These are phyloP conservation scores for Lucifuga dentata DNA, from an alignment of 2,113 vertebrate species.

Conservation along the genomic window DNA sequence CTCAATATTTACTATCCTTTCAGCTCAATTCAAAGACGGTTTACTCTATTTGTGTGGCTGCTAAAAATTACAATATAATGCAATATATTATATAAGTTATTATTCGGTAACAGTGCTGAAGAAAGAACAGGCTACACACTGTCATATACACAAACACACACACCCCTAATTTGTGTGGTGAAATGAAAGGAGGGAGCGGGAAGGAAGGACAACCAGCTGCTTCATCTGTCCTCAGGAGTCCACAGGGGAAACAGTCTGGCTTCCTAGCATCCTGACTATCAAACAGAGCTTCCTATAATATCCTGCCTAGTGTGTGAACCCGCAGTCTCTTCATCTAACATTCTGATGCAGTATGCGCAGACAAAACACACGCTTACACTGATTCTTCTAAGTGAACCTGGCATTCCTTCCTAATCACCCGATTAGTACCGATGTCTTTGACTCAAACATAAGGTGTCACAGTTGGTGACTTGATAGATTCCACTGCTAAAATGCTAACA, in stretches of 20 bases:
- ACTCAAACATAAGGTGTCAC: neutral
- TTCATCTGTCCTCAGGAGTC: constrained; percentile 77
- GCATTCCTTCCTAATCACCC: neutral
- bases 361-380: constrained; percentile 20
- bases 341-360: constrained; percentile 21
- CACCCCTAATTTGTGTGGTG: constrained; percentile 63
- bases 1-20: neutral
- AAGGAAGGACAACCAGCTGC: constrained; percentile 79
- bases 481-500: too few species aligned
- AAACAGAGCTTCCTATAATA: constrained; percentile 69
- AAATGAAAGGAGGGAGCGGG: constrained; percentile 77
- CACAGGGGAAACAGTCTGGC: constrained; percentile 73
- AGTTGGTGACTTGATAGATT: too few species aligned
- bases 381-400: constrained; percentile 5
- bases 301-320: constrained; percentile 63
- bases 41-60: neutral
- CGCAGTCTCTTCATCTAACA: constrained; percentile 21
- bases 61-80: constrained; percentile 23
- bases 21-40: neutral
- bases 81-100: constrained; percentile 19
- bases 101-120: neutral
- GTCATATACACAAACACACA: constrained; percentile 22
- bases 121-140: constrained; percentile 7
- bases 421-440: neutral
- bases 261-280: constrained; percentile 76